Evolutionary conservation across 2,888 invertebrate species (phyloP).

Genomic region (Papilio gigon): DNA sequence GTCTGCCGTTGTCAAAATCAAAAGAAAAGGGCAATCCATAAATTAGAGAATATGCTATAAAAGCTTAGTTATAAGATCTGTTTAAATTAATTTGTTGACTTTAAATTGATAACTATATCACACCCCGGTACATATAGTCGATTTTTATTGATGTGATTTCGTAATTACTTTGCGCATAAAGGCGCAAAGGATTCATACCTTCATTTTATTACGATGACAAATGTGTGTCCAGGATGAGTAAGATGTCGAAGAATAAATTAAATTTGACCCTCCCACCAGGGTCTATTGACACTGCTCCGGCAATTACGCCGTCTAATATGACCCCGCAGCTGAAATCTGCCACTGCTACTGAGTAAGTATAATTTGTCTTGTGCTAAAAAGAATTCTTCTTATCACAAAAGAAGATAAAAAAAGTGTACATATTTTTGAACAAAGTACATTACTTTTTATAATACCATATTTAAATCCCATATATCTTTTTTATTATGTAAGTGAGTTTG

Average conservation of each 20-base stretch:
- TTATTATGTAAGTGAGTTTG: background rate
- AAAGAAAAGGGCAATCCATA: constrained; percentile 8
- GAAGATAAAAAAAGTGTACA: background rate
- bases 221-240: constrained; percentile 72
- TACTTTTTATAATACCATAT: background rate
- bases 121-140: background rate
- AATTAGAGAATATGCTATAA: background rate
- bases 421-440: background rate
- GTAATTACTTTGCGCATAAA: constrained; percentile 27
- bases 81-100: background rate
- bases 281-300: constrained; percentile 89
- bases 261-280: constrained; percentile 95
- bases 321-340: constrained; percentile 83
- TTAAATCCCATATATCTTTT: background rate
- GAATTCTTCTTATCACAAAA: background rate
- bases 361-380: background rate
- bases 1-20: too few species aligned
- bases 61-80: background rate
- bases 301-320: constrained; percentile 82
- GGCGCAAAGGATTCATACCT: constrained; percentile 36
- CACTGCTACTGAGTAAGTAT: constrained; percentile 81
- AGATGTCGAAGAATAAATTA: constrained; percentile 95
- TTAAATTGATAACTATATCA: background rate
- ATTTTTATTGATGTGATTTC: constrained; percentile 21
- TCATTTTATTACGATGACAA: constrained; percentile 54